Conservation (phyloP, 2,888 invertebrate genomes). For the Chorisops tibialis region DNA sequence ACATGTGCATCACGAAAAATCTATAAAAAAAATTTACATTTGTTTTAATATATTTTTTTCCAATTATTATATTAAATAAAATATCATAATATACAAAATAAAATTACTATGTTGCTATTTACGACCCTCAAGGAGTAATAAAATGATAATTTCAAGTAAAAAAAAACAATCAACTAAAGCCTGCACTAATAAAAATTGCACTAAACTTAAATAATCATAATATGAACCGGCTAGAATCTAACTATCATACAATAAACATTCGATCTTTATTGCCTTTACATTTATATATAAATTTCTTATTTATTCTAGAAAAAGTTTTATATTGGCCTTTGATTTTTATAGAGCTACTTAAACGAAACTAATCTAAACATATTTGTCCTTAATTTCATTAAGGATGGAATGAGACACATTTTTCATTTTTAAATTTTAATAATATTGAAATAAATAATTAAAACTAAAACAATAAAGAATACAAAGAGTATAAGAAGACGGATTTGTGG, state of each 20-base stretch:
- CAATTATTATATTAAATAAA: conserved; percentile 2
- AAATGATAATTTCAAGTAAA: neutral
- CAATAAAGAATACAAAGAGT: conserved; percentile 7
- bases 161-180: too few relatives aligned
- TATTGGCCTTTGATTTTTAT: too few relatives aligned
- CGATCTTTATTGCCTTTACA: neutral
- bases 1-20: conserved; percentile 23
- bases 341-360: neutral
- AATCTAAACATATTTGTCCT: neutral
- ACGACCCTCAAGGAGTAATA: neutral
- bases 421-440: too few relatives aligned
- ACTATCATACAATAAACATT: neutral
- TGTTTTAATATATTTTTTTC: neutral
- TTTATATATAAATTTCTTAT: neutral
- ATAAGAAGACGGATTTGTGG: too few relatives aligned
- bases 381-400: too few relatives aligned
- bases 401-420: too few relatives aligned
- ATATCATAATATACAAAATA: neutral
- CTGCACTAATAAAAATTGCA: too few relatives aligned
- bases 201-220: neutral
- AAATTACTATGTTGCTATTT: neutral
- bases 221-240: neutral
- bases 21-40: conserved; percentile 17
- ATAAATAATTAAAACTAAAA: too few relatives aligned
- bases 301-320: neutral